Evolutionary conservation across 2,113 vertebrate species (phyloP).

Genomic region (Thermophis baileyi): DNA sequence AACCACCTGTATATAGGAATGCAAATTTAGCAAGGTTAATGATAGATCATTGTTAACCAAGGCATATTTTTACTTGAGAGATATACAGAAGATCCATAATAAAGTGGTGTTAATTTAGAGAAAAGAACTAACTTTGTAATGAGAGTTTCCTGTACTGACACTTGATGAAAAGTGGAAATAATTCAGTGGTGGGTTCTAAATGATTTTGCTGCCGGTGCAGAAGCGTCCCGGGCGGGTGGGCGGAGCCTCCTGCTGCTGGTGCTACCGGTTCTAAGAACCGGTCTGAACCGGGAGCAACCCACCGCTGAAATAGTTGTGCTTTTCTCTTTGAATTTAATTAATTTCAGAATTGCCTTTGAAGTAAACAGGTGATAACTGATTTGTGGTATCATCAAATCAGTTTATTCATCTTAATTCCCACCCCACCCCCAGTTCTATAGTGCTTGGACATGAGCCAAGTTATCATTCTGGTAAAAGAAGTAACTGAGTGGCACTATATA

Average conservation of each 20-base stretch:
- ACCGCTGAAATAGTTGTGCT: neutral
- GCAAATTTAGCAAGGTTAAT: neutral
- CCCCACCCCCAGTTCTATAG: neutral
- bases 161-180: neutral
- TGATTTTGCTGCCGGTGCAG: too few species aligned
- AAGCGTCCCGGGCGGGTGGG: too few species aligned
- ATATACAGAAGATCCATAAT: neutral
- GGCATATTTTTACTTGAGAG: neutral
- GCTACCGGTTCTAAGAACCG: too few species aligned
- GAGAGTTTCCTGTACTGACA: neutral
- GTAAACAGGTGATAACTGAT: neutral
- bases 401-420: neutral
- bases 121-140: neutral
- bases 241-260: too few species aligned
- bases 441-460: neutral
- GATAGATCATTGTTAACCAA: neutral
- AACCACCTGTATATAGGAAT: neutral
- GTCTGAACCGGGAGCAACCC: too few species aligned
- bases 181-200: too few species aligned
- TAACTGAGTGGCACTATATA: neutral
- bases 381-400: neutral
- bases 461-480: neutral
- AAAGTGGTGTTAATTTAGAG: neutral
- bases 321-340: neutral
- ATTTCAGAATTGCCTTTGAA: neutral